These are phyloP conservation scores for Dryadula phaetusa DNA, from an alignment of 2,888 invertebrate genomes.

Conservation along the genomic window DNA sequence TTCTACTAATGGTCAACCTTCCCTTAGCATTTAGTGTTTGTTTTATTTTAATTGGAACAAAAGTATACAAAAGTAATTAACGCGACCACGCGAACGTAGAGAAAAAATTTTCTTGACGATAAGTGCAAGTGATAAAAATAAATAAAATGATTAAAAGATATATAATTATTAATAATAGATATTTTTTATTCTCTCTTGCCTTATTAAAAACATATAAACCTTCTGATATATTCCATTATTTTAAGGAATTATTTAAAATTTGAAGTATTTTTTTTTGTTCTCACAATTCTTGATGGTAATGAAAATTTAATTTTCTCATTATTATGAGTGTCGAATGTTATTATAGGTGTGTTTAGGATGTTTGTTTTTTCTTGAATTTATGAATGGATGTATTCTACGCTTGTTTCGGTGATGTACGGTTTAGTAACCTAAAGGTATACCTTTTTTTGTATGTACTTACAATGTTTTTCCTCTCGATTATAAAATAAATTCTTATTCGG, in stretches of 20 bases:
- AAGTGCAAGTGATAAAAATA: too few species aligned
- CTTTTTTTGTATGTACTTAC: slow-evolving; percentile 75
- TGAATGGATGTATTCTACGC: slow-evolving; percentile 48
- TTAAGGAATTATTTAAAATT: slow-evolving; percentile 50
- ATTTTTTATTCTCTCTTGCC: slow-evolving; percentile 32
- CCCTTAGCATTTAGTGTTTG: too few species aligned
- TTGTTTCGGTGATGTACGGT: slow-evolving; percentile 51
- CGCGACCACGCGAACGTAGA: too few species aligned
- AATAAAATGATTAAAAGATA: background rate
- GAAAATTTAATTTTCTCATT: slow-evolving; percentile 15
- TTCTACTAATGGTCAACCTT: too few species aligned
- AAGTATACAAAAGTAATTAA: too few species aligned
- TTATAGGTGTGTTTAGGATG: slow-evolving; percentile 18
- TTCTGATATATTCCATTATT: slow-evolving; percentile 56
- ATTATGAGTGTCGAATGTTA: too few species aligned
- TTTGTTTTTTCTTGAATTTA: slow-evolving; percentile 47
- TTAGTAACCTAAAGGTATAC: slow-evolving; percentile 55
- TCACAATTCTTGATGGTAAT: slow-evolving; percentile 31
- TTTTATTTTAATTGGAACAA: too few species aligned
- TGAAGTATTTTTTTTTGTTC: slow-evolving; percentile 49
- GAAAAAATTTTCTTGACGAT: too few species aligned
- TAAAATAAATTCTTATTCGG: slow-evolving; percentile 75
- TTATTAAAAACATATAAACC: slow-evolving; percentile 49
- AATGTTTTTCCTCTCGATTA: slow-evolving; percentile 68
- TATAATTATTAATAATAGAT: slow-evolving; percentile 9